Conservation (phyloP, 1,140 invertebrate species). For the Heliothis virescens region DNA sequence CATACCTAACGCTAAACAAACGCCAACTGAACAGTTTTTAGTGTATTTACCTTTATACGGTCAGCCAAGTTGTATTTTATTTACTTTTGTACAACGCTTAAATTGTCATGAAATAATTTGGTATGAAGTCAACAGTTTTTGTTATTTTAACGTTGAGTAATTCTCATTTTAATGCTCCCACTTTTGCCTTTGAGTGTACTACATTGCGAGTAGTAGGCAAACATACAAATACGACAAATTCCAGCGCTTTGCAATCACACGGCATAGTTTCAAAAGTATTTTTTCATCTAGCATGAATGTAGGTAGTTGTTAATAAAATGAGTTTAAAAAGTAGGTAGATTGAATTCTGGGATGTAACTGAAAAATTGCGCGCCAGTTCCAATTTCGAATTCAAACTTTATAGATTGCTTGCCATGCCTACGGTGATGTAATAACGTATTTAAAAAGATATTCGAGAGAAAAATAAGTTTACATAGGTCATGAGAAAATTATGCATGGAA, state of each 20-base stretch:
- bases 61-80: no score
- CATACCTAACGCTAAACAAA: constrained; percentile 36
- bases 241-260: not conserved
- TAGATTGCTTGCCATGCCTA: not conserved
- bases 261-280: not conserved
- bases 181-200: no score
- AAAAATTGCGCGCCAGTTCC: constrained; percentile 9
- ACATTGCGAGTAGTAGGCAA: not conserved
- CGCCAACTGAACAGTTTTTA: constrained; percentile 32
- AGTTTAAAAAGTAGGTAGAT: constrained; percentile 21
- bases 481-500: not conserved
- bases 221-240: not conserved
- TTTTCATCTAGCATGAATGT: not conserved
- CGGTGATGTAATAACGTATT: constrained; percentile 15
- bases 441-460: not conserved
- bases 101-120: not conserved
- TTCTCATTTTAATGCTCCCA: no score
- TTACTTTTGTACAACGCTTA: no score
- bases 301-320: constrained; percentile 1
- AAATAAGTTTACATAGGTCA: not conserved
- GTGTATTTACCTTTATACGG: not conserved
- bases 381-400: constrained; percentile 28
- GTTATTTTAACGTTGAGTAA: no score
- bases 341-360: not conserved
- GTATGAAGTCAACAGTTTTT: no score